Evolutionary conservation across 2,113 vertebrate genomes (phyloP), one percentile per base, ranked within the genome.

Genomic region (Capricornis sumatraensis): DNA sequence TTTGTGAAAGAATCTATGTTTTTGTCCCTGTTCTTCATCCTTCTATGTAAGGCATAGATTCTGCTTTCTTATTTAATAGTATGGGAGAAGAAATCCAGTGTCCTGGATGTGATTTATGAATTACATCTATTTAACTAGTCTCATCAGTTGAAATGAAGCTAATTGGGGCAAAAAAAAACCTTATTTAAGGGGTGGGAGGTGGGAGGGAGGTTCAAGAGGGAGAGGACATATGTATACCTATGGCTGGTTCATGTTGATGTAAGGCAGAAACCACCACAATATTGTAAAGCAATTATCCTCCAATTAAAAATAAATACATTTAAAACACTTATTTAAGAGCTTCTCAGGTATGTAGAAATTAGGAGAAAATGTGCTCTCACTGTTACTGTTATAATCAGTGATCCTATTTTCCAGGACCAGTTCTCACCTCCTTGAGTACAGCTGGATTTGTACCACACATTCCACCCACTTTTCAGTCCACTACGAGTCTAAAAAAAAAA

Each of bases 101-200:
- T 94, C 79, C 87, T 64, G 33, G 36, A 74, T 78, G 5, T 45
- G 57, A 91, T 43, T 87, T 79, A 55, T 52, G 40, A 88, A 96
- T 62, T 89, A 74, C 23, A 97, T 76, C 16, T 82, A n/a, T 58
- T 93, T 90, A 97, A 95, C 30, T 74, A 67, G n/a, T 76, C 19
- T 21, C 36, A 91, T 91, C 25, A 67, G 40, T 12, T 95, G 92
- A 96, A 92, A 85, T 84, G 52, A 79, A 92, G 43, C 55, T 94
- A 95, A 85, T 4, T 17, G 58, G n/a, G 36, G 17, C 43, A 1
- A 15, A 1, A 11, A 6, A 4, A 43, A 88, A 57, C 12, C 40
- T 27, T 76, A 43, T 76, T 76, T 76, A 76, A 76, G 40, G 40
- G 23, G 40, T 23, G 12, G 71, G 23, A 40, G 23, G 23, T 76